phyloP scores from a whole-genome alignment of 2,888 invertebrate genomes.

The Polymixis flavicincta region DNA sequence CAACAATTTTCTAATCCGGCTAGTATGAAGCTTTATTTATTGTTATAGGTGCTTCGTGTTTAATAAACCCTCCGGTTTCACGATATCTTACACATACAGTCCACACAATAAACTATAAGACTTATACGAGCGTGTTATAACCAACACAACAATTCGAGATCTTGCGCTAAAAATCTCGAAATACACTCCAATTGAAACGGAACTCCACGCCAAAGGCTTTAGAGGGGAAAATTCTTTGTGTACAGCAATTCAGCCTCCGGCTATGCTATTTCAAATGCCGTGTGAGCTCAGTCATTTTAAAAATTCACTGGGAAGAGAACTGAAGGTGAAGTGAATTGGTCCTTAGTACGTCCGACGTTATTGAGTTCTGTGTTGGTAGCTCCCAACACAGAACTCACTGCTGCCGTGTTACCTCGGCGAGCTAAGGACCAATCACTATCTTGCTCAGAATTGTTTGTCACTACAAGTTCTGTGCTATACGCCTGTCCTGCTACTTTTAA shows the following conservation, averaged over 20 bases:
- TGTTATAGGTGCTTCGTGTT: conserved; percentile 11
- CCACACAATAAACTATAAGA: conserved; percentile 52
- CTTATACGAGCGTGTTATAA: conserved; percentile 37
- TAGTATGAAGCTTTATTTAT: conserved; percentile 31
- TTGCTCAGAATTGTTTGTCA: conserved; percentile 25
- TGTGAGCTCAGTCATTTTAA: conserved; percentile 58
- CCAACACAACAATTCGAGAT: conserved; percentile 53
- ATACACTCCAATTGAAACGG: conserved; percentile 24
- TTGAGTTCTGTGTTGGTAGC: conserved; percentile 34
- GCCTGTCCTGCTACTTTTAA: conserved; percentile 17
- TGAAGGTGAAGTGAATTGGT: conserved; percentile 59
- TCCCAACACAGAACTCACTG: no score
- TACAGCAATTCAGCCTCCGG: conserved; percentile 27
- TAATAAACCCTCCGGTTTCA: conserved; percentile 9
- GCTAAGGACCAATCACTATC: conserved; percentile 52
- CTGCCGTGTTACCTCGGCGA: conserved; percentile 19
- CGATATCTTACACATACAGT: conserved; percentile 32
- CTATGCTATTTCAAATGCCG: conserved; percentile 55
- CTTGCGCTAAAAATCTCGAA: conserved; percentile 56
- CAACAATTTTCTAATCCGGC: conserved; percentile 1
- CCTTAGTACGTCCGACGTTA: conserved; percentile 53
- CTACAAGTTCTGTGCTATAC: conserved; percentile 26
- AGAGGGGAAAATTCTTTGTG: conserved; percentile 44
- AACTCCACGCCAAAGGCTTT: conserved; percentile 28
- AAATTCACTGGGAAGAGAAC: conserved; percentile 58